Evolutionary conservation across 2,797 vertebrate genomes (phyloP).

Genomic region (Sparidentex hasta): DNA sequence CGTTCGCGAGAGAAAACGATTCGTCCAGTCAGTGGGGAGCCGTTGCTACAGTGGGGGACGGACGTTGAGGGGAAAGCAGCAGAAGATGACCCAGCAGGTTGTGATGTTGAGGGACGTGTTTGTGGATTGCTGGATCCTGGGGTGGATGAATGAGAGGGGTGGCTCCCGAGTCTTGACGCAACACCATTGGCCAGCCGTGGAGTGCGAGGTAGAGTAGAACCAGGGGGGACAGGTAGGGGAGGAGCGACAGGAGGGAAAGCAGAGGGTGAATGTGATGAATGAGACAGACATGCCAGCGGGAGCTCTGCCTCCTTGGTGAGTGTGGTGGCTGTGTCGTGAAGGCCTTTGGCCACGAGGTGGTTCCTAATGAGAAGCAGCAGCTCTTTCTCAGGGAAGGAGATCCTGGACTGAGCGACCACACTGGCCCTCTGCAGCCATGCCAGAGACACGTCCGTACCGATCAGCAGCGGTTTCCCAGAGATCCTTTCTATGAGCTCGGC

Average conservation of each 20-base stretch:
- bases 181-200: slow-evolving; percentile 95
- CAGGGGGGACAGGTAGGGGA: slow-evolving; percentile 84
- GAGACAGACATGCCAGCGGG: slow-evolving; percentile 93
- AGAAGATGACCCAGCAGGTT: slow-evolving; percentile 78
- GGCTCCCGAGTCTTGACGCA: slow-evolving; percentile 87
- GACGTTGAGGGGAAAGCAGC: slow-evolving; percentile 75
- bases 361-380: slow-evolving; percentile 96
- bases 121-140: slow-evolving; percentile 86
- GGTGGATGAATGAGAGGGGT: slow-evolving; percentile 84
- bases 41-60: slow-evolving; percentile 82
- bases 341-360: slow-evolving; percentile 97
- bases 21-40: slow-evolving; percentile 93
- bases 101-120: slow-evolving; percentile 88
- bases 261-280: slow-evolving; percentile 89
- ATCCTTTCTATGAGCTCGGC: slow-evolving; percentile 97
- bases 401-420: slow-evolving; percentile 97
- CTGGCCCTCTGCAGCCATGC: slow-evolving; percentile 96
- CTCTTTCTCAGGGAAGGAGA: slow-evolving; percentile 98
- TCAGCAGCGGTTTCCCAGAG: slow-evolving; percentile 95
- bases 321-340: slow-evolving; percentile 91
- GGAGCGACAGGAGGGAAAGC: slow-evolving; percentile 89
- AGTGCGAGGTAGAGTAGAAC: slow-evolving; percentile 90
- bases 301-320: slow-evolving; percentile 97
- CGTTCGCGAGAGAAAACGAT: slow-evolving; percentile 97
- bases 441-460: slow-evolving; percentile 96